Base-by-base conservation (phyloP, 2,797 vertebrate genomes). In the Falco naumanni region DNA sequence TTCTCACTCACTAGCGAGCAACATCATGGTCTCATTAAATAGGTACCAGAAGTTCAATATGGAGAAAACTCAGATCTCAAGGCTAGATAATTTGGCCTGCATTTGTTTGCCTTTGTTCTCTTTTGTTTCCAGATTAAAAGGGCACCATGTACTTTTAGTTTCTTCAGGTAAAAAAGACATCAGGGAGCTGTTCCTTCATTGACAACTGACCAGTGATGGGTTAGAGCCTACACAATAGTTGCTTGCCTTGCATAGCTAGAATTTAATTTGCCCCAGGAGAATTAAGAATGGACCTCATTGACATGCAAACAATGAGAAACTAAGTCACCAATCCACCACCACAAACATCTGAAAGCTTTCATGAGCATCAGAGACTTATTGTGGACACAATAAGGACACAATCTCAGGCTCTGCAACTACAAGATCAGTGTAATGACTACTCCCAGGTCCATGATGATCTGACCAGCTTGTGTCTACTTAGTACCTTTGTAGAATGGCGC, bases 71-170 rank as follows among this genome's bases (percentile, higher is more conserved):
- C 76, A 87, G 94, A 94, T 96, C 95, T 95, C 64, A 96, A 68
- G 93, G 93, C 86, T 87, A 97, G 96, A 97, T 96, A 97, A 97
- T 94, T 96, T 85, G 90, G 86, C 68, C 72, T 97, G 89, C 94
- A 91, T 96, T 97, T 97, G 95, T 95, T 96, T 96, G 88, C 65
- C 91, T 97, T 97, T 96, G 91, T 95, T 97, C 93, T 91, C 96
- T 89, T 97, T 97, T 96, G 96, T 97, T 95, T 92, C 74, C 71
- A 93, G 95, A 96, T 95, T 95, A 95, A 95, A 96, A 97, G 93
- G 96, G 90, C 94, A 97, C 82, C 84, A 84, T 71, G 95, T 92
- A 82, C 81, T 91, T 65, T 50, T 69, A 80, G 88, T 95, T 96
- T 96, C 90, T 95, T 82, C 72, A 90, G 90, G 91, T 97, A 79